Evolutionary conservation across 1,140 invertebrate species (phyloP), one percentile per base, ranked within the genome.

Genomic region (Globodera rostochiensis): DNA sequence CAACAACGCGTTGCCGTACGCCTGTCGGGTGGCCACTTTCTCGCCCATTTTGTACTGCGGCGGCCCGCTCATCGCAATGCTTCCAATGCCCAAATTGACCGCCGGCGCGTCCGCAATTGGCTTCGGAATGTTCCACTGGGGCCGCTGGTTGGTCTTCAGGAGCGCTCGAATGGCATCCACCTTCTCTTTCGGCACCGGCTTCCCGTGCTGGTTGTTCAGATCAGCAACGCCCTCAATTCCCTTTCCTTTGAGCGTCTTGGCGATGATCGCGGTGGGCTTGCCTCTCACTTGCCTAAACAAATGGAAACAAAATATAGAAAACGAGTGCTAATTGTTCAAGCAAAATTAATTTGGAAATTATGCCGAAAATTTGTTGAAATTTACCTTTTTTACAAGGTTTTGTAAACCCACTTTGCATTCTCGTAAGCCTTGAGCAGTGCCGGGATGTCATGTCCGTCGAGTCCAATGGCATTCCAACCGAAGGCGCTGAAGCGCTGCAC

Each of bases 231-330:
- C 92, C 88, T 75, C 93, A 90, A 96, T 90, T 36, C 89, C 93
- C 89, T 93, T 95, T 6, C 97, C 97, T 91, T 99, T 99, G 89
- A 93, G 96, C 0, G 97, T 99, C 92, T 98, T 98, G 46, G 95
- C 95, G 74, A 99, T 91, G 60, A 99, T 93, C 73, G 95, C 96
- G 19, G 96, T 97, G 47, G 98, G 98, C 88, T 94, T 94, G 57
- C 93, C 95, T 88, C 94, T 94, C 0, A 93, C 36, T 94, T 47
- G 84, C 85, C 46, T 90, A 90, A 36, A 78, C 6, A 57, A 7
- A 9, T 57, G n/a, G 1, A 53, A 77, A 77, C 36, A 36, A 36
- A 36, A 3, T 36, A 36, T 36, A 36, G 36, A 2, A 36, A 36
- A 36, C 36, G 36, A 3, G 36, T 36, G 36, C 36, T 36, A 36